Percentiles rank a stretch among this genome's conserved stretches.
Conservation (phyloP, 1,140 invertebrate genomes). For the Cydia strobilella region DNA sequence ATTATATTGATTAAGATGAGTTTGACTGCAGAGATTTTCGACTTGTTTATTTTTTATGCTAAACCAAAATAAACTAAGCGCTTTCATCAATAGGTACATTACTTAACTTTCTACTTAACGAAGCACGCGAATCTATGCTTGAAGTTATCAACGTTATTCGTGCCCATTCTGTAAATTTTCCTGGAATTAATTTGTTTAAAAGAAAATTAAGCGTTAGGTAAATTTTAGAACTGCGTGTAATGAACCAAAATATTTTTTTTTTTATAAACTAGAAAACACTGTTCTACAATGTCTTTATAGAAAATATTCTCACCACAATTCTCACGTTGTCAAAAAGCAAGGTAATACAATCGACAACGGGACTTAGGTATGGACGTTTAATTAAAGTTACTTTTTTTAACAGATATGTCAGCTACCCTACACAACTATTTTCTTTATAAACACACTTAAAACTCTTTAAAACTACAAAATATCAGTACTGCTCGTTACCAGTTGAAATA, state of each 20-base stretch:
- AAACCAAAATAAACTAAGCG: too few relatives aligned
- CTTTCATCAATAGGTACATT: background rate
- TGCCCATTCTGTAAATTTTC: too few relatives aligned
- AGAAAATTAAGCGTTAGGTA: too few relatives aligned
- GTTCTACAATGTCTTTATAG: background rate
- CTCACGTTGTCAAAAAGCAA: constrained; percentile 33
- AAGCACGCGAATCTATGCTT: too few relatives aligned
- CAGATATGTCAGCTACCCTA: constrained; percentile 43
- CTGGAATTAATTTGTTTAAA: too few relatives aligned
- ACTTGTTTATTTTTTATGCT: too few relatives aligned
- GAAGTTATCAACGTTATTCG: too few relatives aligned
- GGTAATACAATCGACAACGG: constrained; percentile 35
- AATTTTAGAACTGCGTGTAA: too few relatives aligned
- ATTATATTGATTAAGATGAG: too few relatives aligned
- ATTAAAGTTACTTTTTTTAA: constrained; percentile 33
- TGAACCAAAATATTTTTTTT: too few relatives aligned
- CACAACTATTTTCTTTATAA: constrained; percentile 42
- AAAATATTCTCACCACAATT: constrained; percentile 15
- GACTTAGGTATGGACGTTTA: constrained; percentile 40
- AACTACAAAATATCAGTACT: constrained; percentile 41
- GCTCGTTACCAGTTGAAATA: constrained; percentile 38
- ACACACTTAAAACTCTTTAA: constrained; percentile 39
- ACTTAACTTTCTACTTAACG: background rate
- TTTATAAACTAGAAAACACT: too few relatives aligned
- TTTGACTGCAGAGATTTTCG: too few relatives aligned